Conservation (phyloP, 1,140 invertebrate species). For the Melanaphis sacchari region DNA sequence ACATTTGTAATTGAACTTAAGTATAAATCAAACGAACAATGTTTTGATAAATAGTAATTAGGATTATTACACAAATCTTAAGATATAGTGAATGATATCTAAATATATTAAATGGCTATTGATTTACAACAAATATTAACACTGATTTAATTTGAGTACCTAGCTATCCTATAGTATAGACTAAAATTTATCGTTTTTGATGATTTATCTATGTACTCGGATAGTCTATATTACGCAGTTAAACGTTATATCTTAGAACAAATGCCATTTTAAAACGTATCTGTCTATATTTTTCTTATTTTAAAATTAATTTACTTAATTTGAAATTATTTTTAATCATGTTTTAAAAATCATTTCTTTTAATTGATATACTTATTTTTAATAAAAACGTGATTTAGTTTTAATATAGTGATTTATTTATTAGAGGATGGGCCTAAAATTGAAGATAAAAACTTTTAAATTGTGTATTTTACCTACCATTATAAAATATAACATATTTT, state of each 20-base stretch:
- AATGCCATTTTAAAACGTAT: neutral
- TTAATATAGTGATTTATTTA: neutral
- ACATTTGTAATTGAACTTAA: neutral
- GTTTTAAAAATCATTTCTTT: neutral
- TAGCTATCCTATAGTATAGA: neutral
- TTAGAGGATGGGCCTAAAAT: no score
- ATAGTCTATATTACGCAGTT: neutral
- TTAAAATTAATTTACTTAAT: neutral
- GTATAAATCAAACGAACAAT: neutral
- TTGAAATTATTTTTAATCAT: neutral
- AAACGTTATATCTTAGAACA: neutral
- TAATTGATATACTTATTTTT: neutral
- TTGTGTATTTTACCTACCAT: no score
- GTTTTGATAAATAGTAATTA: neutral
- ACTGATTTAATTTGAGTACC: neutral
- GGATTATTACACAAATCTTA: neutral
- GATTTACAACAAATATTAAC: neutral
- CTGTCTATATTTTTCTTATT: neutral
- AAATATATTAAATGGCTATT: neutral
- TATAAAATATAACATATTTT: no score
- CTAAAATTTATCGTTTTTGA: neutral
- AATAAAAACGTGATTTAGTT: neutral
- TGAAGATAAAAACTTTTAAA: no score
- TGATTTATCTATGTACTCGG: neutral
- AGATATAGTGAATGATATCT: neutral